Conservation (phyloP, 2,888 invertebrate species). For the Cantharis nigra region DNA sequence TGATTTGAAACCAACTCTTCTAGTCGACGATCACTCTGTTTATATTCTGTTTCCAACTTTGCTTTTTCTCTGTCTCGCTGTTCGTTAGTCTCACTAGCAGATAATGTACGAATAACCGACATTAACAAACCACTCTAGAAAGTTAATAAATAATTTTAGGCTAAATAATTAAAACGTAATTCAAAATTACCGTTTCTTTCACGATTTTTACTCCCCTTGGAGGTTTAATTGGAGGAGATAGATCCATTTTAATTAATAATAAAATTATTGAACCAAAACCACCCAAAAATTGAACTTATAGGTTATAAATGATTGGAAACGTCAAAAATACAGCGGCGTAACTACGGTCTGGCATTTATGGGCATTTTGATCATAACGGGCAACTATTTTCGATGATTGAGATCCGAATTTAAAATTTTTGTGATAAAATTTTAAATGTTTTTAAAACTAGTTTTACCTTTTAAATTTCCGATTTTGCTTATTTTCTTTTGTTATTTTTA, state of each 20-base stretch:
- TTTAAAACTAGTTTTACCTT: too few relatives aligned
- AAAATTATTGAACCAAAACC: background rate
- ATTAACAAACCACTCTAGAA: slow-evolving; percentile 83
- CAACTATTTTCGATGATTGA: too few relatives aligned
- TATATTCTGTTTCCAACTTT: slow-evolving; percentile 91
- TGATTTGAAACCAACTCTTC: slow-evolving; percentile 88
- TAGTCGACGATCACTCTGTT: slow-evolving; percentile 85
- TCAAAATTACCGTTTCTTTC: slow-evolving; percentile 76
- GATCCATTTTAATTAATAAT: slow-evolving; percentile 15
- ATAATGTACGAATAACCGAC: slow-evolving; percentile 92
- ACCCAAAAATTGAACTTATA: background rate
- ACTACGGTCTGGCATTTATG: too few relatives aligned
- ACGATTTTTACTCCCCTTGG: slow-evolving; percentile 84
- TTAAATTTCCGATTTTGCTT: too few relatives aligned
- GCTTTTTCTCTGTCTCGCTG: slow-evolving; percentile 91
- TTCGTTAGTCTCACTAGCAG: slow-evolving; percentile 92
- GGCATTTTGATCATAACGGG: too few relatives aligned
- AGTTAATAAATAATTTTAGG: slow-evolving; percentile 14
- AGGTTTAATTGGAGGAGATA: slow-evolving; percentile 78
- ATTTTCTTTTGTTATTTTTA: too few relatives aligned
- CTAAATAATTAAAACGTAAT: background rate
- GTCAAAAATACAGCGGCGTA: background rate
- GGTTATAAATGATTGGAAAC: background rate
- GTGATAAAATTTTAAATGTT: too few relatives aligned
- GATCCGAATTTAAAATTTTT: too few relatives aligned